A percentile compares a stretch with the other conserved stretches of the same genome.
Conservation (phyloP, 1,140 invertebrate genomes). For the Sinella curviseta region DNA sequence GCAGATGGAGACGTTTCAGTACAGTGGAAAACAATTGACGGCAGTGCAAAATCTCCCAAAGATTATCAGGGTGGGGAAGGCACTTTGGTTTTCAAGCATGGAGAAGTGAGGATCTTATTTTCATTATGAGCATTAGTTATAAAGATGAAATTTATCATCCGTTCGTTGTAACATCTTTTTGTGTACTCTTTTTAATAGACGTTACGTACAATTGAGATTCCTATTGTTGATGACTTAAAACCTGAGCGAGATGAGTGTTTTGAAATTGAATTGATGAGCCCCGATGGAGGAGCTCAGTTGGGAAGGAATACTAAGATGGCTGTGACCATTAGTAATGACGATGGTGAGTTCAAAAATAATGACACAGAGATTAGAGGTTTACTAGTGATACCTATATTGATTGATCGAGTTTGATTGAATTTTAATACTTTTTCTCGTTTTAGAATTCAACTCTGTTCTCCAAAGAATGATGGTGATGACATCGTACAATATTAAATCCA, state of each 20-base stretch:
- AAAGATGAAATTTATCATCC: no score
- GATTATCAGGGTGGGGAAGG: slow-evolving; percentile 63
- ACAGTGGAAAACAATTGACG: slow-evolving; percentile 64
- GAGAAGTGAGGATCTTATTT: slow-evolving; percentile 55
- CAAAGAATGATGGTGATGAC: slow-evolving; percentile 62
- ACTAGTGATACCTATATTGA: no score
- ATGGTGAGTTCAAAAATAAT: slow-evolving; percentile 57
- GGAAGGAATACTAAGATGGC: slow-evolving; percentile 62
- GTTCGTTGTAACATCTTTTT: not conserved
- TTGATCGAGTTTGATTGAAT: no score
- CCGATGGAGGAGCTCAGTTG: slow-evolving; percentile 61
- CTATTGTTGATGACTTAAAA: slow-evolving; percentile 64
- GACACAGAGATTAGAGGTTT: no score
- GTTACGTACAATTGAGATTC: slow-evolving; percentile 60
- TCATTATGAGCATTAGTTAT: no score
- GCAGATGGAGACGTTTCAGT: slow-evolving; percentile 63
- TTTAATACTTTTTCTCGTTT: slow-evolving; percentile 38
- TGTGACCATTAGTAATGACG: slow-evolving; percentile 70
- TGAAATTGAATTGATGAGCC: slow-evolving; percentile 63
- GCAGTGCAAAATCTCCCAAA: slow-evolving; percentile 59
- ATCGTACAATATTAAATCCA: slow-evolving; percentile 62
- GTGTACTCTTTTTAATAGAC: slow-evolving; percentile 50
- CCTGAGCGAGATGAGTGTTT: slow-evolving; percentile 69
- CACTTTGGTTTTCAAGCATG: slow-evolving; percentile 62
- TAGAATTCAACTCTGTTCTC: slow-evolving; percentile 65